Conservation (phyloP, 1,140 invertebrate species). For the Zaprionus capensis region DNA sequence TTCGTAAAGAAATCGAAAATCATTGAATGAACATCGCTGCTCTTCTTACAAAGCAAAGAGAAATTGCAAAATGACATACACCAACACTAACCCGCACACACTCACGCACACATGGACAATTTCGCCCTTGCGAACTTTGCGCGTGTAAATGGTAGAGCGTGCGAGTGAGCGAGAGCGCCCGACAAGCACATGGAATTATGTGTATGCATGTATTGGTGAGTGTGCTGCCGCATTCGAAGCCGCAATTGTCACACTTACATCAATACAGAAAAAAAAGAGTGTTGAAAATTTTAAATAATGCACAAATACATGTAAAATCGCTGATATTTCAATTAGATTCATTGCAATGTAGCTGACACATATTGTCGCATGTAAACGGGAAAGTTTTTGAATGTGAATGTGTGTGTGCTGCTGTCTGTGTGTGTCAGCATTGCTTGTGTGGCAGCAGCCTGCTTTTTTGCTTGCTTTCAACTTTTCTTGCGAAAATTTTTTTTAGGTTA, state of each 20-base stretch:
- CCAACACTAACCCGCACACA: background rate
- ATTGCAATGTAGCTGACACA: conserved; percentile 39
- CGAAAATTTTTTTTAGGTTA: conserved; percentile 50
- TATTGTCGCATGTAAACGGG: background rate
- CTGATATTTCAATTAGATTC: conserved; percentile 37
- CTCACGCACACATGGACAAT: conserved; percentile 15
- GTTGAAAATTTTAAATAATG: conserved; percentile 25
- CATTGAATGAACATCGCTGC: conserved; percentile 17
- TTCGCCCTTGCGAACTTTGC: conserved; percentile 33
- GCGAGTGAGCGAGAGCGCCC: conserved; percentile 55
- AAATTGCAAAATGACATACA: conserved; percentile 29
- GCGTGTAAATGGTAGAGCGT: conserved; percentile 39
- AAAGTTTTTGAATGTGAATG: background rate
- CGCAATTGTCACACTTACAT: conserved; percentile 56
- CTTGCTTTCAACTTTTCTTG: conserved; percentile 41
- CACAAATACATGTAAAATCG: conserved; percentile 19
- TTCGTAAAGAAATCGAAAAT: conserved; percentile 14
- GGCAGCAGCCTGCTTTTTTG: conserved; percentile 36
- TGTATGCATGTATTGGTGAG: conserved; percentile 23
- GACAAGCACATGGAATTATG: conserved; percentile 66
- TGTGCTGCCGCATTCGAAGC: conserved; percentile 35
- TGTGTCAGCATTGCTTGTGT: conserved; percentile 44
- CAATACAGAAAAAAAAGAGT: conserved; percentile 35
- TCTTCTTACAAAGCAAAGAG: conserved; percentile 34
- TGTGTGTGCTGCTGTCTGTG: conserved; percentile 6